These are phyloP conservation scores for Berghia stephanieae DNA, from an alignment of 1,140 invertebrate genomes.

Conservation along the genomic window DNA sequence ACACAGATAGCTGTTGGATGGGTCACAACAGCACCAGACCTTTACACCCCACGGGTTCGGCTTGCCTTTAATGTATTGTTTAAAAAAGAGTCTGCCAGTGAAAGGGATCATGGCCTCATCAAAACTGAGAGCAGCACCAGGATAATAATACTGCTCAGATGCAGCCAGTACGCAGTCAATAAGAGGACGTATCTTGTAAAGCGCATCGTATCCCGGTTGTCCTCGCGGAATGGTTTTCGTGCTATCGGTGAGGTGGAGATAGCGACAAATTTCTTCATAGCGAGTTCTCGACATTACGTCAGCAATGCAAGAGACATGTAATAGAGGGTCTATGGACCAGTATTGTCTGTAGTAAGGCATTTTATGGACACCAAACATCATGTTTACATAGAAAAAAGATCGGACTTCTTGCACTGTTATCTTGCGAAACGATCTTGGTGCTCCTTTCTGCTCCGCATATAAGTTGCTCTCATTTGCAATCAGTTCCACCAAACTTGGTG, in stretches of 20 bases:
- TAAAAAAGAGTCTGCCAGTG: slow-evolving; percentile 26
- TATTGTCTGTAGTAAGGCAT: too few species aligned
- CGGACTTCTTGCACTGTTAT: too few species aligned
- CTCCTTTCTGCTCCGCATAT: too few species aligned
- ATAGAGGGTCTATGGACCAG: not conserved
- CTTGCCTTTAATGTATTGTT: too few species aligned
- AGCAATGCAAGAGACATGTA: not conserved
- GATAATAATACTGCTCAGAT: slow-evolving; percentile 22
- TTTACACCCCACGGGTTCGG: slow-evolving; percentile 41
- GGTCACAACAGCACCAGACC: slow-evolving; percentile 53
- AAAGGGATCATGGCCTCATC: slow-evolving; percentile 27
- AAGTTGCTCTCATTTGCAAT: too few species aligned
- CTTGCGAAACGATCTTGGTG: too few species aligned
- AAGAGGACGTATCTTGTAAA: slow-evolving; percentile 14
- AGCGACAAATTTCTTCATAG: not conserved
- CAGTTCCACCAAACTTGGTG: too few species aligned
- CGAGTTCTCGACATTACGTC: slow-evolving; percentile 1
- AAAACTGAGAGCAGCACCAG: slow-evolving; percentile 27
- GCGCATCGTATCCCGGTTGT: not conserved
- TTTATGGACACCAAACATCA: too few species aligned
- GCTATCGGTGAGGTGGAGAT: not conserved
- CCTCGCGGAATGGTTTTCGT: too few species aligned
- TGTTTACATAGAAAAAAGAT: too few species aligned
- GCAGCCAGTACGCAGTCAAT: not conserved
- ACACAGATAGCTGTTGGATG: not conserved